Evolutionary conservation across 2,113 vertebrate species (phyloP).

Genomic region (Petrocephalus microphthalmus): DNA sequence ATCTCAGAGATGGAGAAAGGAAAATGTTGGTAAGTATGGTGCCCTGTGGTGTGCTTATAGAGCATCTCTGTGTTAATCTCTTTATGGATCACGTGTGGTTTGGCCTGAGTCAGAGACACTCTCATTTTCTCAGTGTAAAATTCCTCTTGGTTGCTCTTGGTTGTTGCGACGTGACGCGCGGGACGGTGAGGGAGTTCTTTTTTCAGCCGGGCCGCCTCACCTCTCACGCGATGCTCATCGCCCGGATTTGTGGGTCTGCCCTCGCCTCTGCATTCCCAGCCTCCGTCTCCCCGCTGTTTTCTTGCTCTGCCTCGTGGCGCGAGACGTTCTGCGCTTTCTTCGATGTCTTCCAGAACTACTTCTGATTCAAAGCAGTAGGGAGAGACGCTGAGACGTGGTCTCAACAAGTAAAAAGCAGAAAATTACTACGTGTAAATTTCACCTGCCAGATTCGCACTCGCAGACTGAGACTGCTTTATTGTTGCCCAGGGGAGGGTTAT

Average conservation of each 20-base stretch:
- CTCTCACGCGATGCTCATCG: constrained; percentile 3
- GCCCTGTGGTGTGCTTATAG: constrained; percentile 29
- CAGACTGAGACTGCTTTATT: constrained; percentile 28
- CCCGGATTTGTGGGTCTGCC: neutral
- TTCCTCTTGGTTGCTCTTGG: constrained; percentile 27
- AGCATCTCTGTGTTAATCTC: constrained; percentile 33
- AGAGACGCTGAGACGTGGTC: neutral
- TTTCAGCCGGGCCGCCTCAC: neutral
- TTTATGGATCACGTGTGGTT: constrained; percentile 26
- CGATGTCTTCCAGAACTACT: neutral
- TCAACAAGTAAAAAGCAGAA: neutral
- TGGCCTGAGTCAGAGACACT: constrained; percentile 14
- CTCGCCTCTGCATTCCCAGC: neutral
- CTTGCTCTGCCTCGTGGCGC: neutral
- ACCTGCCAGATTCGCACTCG: constrained; percentile 27
- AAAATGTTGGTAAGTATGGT: constrained; percentile 36
- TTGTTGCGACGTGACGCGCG: constrained; percentile 14
- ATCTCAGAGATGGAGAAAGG: constrained; percentile 18
- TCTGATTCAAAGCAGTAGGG: neutral
- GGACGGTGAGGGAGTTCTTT: constrained; percentile 12
- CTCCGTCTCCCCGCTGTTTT: neutral
- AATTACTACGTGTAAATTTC: constrained; percentile 4
- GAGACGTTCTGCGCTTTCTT: neutral
- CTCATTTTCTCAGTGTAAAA: constrained; percentile 29
- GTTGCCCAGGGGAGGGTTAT: constrained; percentile 22